Conservation (phyloP, 1,140 invertebrate genomes). For the Cyclina sinensis region DNA sequence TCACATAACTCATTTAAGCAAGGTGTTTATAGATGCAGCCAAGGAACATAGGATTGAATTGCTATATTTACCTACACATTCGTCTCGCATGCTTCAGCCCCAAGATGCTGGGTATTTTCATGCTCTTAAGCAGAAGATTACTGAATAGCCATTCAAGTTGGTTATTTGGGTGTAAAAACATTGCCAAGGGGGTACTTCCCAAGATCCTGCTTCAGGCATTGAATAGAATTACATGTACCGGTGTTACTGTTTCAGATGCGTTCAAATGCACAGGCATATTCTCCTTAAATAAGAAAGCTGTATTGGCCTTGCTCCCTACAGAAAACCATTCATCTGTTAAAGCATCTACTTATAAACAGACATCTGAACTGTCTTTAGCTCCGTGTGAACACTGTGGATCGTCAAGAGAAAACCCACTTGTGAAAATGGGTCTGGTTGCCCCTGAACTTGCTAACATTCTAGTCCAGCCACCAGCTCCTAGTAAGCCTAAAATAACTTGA, state of each 20-base stretch:
- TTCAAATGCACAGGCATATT: not conserved
- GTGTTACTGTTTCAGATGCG: not conserved
- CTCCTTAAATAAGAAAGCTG: not conserved
- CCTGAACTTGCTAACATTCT: not conserved
- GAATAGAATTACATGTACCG: not conserved
- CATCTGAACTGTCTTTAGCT: not conserved
- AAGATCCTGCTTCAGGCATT: not conserved
- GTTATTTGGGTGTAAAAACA: not conserved
- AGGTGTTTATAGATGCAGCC: not conserved
- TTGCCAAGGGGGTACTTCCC: not conserved
- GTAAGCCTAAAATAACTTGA: not conserved
- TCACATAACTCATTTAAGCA: not conserved
- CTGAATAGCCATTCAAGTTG: not conserved
- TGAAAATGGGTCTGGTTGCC: not conserved
- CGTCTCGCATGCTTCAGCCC: not conserved
- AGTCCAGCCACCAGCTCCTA: not conserved
- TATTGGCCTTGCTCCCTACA: not conserved
- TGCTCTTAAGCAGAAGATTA: not conserved
- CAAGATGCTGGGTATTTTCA: slow-evolving; percentile 21
- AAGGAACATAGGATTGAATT: not conserved
- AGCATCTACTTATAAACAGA: not conserved
- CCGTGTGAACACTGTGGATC: not conserved
- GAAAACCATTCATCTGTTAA: not conserved
- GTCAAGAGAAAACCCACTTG: not conserved
- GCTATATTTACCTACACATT: not conserved